phyloP scores from a whole-genome alignment of 2,797 vertebrate genomes.

The Anisognathus igniventris region DNA sequence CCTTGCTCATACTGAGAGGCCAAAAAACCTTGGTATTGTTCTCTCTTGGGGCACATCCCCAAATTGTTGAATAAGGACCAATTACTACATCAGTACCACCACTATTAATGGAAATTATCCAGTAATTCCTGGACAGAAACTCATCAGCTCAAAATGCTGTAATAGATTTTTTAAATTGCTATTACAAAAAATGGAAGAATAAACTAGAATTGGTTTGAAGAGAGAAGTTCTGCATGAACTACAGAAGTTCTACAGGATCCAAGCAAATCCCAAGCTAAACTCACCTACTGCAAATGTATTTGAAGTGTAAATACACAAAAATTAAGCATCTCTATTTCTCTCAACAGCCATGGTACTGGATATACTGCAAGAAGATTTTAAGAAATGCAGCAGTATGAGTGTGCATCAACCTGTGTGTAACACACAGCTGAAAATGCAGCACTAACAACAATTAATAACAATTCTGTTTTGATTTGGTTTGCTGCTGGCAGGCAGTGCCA shows the following conservation, averaged over 20 bases:
- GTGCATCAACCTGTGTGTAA: rapidly evolving
- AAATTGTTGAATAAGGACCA: neutral
- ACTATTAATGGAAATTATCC: neutral
- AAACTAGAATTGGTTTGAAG: neutral
- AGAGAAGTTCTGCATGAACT: neutral
- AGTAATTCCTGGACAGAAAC: neutral
- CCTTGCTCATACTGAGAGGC: neutral
- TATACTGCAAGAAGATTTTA: neutral
- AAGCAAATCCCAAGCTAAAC: neutral
- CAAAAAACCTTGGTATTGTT: neutral
- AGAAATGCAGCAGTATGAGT: neutral
- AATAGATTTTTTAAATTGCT: rapidly evolving
- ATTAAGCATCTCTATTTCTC: neutral
- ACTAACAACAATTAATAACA: neutral
- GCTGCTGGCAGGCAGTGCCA: neutral
- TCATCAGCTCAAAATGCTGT: neutral
- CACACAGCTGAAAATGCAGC: neutral
- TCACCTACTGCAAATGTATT: neutral
- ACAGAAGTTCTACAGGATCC: neutral
- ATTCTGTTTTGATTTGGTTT: neutral
- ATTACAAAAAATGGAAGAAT: neutral
- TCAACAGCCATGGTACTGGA: neutral
- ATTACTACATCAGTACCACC: neutral
- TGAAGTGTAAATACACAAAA: neutral
- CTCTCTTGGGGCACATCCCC: neutral